Conservation (phyloP, 2,797 vertebrate genomes). For the Mallotus villosus region DNA sequence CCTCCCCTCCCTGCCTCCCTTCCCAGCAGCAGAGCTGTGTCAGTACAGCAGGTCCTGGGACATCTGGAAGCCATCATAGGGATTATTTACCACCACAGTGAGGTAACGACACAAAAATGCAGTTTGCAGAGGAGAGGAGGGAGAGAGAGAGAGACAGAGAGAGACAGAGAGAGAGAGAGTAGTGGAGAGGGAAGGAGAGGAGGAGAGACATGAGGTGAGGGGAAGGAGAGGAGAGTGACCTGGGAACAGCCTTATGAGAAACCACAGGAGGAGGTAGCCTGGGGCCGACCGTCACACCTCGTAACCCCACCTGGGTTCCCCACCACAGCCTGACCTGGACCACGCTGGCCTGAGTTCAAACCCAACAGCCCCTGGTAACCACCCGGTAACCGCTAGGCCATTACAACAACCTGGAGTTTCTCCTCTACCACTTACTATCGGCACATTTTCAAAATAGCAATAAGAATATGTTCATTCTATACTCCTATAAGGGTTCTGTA, state of each 20-base stretch:
- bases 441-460: too few species aligned
- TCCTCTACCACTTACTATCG: too few species aligned
- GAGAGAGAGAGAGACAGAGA: background rate
- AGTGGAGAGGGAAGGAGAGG: constrained; percentile 17
- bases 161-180: background rate
- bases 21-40: constrained; percentile 14
- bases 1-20: background rate
- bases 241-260: constrained; percentile 38
- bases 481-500: too few species aligned
- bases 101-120: constrained; percentile 81
- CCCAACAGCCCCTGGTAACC: too few species aligned
- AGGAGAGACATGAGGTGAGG: constrained; percentile 19
- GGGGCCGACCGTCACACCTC: constrained; percentile 35
- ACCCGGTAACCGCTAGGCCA: too few species aligned
- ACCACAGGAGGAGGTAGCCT: background rate
- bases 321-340: too few species aligned
- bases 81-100: constrained; percentile 77
- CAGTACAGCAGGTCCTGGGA: constrained; percentile 37
- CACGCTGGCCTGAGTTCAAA: too few species aligned
- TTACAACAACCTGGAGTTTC: too few species aligned
- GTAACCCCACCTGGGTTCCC: constrained; percentile 13
- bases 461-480: too few species aligned
- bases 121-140: constrained; percentile 55
- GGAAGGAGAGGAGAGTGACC: constrained; percentile 42
- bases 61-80: constrained; percentile 81